A percentile compares a stretch with the other conserved stretches of the same genome.
Conservation (phyloP, 2,113 vertebrate genomes). For the Phrynosoma blainvillii region DNA sequence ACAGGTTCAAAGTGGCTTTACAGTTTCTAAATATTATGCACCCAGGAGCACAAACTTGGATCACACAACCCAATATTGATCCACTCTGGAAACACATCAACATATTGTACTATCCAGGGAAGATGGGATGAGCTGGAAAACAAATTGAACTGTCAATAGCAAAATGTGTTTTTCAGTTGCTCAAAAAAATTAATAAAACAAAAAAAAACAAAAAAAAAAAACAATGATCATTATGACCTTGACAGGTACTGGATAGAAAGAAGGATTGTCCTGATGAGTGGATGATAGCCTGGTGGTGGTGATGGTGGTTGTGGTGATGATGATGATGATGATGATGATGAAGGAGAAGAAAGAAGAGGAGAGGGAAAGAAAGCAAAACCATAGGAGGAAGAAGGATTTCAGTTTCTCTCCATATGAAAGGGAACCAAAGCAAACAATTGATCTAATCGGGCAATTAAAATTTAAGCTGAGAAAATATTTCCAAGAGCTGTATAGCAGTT, state of each 20-base stretch:
- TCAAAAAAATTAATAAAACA: neutral
- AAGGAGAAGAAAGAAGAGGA: neutral
- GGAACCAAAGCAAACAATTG: neutral
- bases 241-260: neutral
- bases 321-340: neutral
- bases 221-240: neutral
- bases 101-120: neutral
- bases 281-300: neutral
- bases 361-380: conserved; percentile 1
- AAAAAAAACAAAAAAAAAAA: neutral
- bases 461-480: neutral
- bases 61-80: neutral
- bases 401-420: neutral
- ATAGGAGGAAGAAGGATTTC: conserved; percentile 1
- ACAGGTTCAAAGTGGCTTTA: neutral
- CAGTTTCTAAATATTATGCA: neutral
- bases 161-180: neutral
- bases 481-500: neutral
- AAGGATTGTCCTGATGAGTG: neutral
- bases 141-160: neutral
- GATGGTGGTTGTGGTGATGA: neutral
- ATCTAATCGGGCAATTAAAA: conserved; percentile 4
- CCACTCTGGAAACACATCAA: neutral
- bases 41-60: neutral
- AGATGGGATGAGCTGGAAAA: neutral